A percentile compares a stretch with the other conserved stretches of the same genome.
phyloP scores from a whole-genome alignment of 2,888 invertebrate genomes.

The Oxyscelio sp. region DNA sequence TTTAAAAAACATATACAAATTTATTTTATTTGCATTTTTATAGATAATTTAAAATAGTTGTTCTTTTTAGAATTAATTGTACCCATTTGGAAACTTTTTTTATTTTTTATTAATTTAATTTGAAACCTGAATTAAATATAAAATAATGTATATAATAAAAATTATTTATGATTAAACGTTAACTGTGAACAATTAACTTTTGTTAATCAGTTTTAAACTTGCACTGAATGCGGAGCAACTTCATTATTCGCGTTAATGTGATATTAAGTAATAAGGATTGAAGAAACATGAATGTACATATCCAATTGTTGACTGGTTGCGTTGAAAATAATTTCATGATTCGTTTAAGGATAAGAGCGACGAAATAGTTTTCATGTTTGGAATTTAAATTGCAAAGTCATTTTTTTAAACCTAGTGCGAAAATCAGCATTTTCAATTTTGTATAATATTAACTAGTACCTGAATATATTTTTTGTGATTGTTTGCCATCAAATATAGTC shows the following conservation, averaged over 20 bases:
- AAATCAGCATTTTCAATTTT: background rate
- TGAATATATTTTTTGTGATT: slow-evolving; percentile 2
- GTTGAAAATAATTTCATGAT: background rate
- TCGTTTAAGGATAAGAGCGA: slow-evolving; percentile 6
- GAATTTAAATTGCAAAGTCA: slow-evolving; percentile 37
- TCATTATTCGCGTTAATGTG: slow-evolving; percentile 39
- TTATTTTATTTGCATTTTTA: too few relatives aligned
- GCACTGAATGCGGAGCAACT: background rate
- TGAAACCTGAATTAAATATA: too few relatives aligned
- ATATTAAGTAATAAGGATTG: slow-evolving; percentile 29
- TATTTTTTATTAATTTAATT: too few relatives aligned
- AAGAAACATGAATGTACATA: slow-evolving; percentile 33
- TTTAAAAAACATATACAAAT: too few relatives aligned
- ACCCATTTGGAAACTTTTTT: too few relatives aligned
- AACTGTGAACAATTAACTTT: too few relatives aligned
- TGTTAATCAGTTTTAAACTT: slow-evolving; percentile 9
- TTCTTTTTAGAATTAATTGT: too few relatives aligned
- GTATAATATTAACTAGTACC: background rate
- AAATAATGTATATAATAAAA: too few relatives aligned
- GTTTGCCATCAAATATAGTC: background rate
- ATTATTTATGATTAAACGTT: too few relatives aligned
- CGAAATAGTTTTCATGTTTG: background rate
- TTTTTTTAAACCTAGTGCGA: background rate
- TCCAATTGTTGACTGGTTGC: slow-evolving; percentile 9
- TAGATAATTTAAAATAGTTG: too few relatives aligned